Conservation (phyloP, 2,113 vertebrate species). For the Macrotis lagotis region DNA sequence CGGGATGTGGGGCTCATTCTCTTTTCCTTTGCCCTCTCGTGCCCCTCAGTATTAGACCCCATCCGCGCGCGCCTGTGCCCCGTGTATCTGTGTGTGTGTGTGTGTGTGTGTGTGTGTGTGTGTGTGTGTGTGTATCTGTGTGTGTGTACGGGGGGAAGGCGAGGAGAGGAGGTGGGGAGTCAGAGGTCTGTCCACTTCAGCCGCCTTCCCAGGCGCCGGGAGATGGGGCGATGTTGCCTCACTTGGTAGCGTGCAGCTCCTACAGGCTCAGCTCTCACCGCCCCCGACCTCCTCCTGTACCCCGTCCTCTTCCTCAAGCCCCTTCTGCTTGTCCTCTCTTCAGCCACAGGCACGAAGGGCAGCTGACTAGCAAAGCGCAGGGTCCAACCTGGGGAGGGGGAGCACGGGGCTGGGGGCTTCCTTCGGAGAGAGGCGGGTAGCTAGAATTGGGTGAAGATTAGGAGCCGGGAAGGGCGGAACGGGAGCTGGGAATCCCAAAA, state of each 20-base stretch:
- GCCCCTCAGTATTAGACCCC: background rate
- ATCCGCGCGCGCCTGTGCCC: background rate
- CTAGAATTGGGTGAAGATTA: background rate
- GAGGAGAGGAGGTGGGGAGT: background rate
- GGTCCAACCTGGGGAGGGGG: background rate
- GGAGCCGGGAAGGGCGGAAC: slow-evolving; percentile 1
- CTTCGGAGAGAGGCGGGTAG: background rate
- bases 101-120: background rate
- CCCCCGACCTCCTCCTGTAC: slow-evolving; percentile 60
- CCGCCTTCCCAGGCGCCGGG: slow-evolving; percentile 56
- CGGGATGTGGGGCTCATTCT: background rate
- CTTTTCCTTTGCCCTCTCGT: background rate
- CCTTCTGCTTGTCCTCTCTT: background rate
- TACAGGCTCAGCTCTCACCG: slow-evolving; percentile 46
- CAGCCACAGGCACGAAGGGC: slow-evolving; percentile 40
- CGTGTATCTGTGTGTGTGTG: background rate
- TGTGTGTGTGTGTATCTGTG: background rate
- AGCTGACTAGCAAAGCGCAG: background rate
- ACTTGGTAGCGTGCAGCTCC: slow-evolving; percentile 67
- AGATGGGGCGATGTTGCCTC: slow-evolving; percentile 60
- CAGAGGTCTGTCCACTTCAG: slow-evolving; percentile 43
- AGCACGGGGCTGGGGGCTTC: background rate
- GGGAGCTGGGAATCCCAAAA: background rate
- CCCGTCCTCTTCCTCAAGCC: background rate
- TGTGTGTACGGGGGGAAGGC: no score